Percentiles rank a stretch among this genome's conserved stretches.
These are phyloP conservation scores for Chamaea fasciata DNA, from an alignment of 2,113 vertebrate species.

Conservation along the genomic window DNA sequence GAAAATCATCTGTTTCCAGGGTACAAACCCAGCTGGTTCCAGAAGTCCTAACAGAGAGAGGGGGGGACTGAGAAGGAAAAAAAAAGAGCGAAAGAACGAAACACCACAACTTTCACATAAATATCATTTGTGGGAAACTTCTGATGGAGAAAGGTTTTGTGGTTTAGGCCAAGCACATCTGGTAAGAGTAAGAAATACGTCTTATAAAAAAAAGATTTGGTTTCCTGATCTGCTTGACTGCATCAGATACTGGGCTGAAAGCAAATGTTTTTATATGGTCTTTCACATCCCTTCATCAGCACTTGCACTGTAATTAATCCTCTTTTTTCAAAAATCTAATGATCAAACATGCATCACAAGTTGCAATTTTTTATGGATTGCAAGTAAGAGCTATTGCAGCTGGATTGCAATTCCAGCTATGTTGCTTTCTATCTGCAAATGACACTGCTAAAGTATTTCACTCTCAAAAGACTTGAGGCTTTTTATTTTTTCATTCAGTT, in stretches of 20 bases:
- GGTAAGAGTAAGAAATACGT: neutral
- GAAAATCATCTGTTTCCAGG: neutral
- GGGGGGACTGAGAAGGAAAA: neutral
- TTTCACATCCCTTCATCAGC: neutral
- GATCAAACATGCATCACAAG: neutral
- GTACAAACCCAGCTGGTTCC: neutral
- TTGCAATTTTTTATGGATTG: neutral
- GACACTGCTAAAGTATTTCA: neutral
- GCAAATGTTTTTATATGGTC: neutral
- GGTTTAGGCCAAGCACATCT: neutral
- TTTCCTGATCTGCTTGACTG: neutral
- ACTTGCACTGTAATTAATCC: neutral
- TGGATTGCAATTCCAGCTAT: neutral
- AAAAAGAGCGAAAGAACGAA: neutral
- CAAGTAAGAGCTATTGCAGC: too few relatives aligned
- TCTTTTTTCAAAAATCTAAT: neutral
- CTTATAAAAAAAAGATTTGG: neutral
- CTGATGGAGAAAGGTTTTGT: neutral
- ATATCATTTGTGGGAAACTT: neutral
- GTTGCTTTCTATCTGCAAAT: neutral
- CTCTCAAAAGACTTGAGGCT: neutral
- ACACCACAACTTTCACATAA: neutral
- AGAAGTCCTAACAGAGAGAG: fast-evolving
- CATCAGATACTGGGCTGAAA: neutral
- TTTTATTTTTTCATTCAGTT: neutral